Evolutionary conservation across 92 coral and sea anemone genomes (phyloP).

Genomic region (Galaxea fascicularis): DNA sequence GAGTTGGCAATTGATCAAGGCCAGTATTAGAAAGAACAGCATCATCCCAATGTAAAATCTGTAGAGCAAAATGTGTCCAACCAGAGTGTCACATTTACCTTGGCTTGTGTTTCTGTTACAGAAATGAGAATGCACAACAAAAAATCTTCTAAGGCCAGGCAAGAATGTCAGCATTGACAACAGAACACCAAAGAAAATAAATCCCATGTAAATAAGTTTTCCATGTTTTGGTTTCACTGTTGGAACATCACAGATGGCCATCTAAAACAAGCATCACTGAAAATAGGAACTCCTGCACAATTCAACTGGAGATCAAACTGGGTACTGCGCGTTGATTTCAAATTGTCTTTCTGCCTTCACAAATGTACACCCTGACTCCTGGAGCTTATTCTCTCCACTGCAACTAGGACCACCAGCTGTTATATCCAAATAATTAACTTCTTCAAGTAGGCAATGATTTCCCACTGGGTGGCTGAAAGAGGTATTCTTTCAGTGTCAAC

Average conservation of each 20-base stretch:
- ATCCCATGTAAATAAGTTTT: constrained; percentile 72
- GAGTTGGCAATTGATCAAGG: constrained; percentile 81
- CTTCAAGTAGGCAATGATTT: background rate
- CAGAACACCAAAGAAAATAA: constrained; percentile 71
- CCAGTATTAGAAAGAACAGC: constrained; percentile 74
- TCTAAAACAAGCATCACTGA: background rate
- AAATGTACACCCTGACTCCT: background rate
- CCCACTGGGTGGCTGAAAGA: constrained; percentile 6
- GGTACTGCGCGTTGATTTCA: background rate
- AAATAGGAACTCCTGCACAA: background rate
- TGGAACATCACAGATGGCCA: constrained; percentile 33
- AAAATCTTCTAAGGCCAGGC: constrained; percentile 68
- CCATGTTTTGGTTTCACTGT: constrained; percentile 84
- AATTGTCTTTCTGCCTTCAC: background rate
- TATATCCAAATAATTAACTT: background rate
- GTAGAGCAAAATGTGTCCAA: constrained; percentile 85
- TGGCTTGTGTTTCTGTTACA: constrained; percentile 80
- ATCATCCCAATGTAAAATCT: constrained; percentile 82
- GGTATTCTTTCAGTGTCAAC: background rate
- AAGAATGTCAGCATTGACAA: constrained; percentile 71
- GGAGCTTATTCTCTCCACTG: background rate
- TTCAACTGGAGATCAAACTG: background rate
- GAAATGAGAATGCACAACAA: constrained; percentile 69
- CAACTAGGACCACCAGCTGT: background rate
- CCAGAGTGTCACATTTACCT: constrained; percentile 82